Evolutionary conservation across 2,888 invertebrate species (phyloP).

Genomic region (Cataglyphis rosenhaueri): DNA sequence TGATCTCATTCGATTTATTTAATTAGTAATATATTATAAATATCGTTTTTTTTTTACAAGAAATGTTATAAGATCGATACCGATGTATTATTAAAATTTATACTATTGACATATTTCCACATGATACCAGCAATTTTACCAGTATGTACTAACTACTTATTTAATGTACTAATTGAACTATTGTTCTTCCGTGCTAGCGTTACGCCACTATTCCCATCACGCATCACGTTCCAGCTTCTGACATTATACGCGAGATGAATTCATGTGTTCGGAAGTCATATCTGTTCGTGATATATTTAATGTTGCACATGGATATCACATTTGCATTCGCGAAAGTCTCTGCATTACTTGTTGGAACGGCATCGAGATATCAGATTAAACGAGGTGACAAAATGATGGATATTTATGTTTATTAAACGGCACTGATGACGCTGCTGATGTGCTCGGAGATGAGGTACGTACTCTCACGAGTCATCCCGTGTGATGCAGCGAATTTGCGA

Average conservation of each 20-base stretch:
- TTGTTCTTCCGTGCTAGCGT: conserved; percentile 40
- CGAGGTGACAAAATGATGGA: conserved; percentile 44
- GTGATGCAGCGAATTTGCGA: conserved; percentile 37
- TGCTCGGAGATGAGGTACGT: conserved; percentile 49
- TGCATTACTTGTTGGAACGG: conserved; percentile 30
- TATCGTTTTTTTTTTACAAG: not conserved
- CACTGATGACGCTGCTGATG: conserved; percentile 46
- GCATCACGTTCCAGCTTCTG: conserved; percentile 41
- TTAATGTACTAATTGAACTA: conserved; percentile 38
- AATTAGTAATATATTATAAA: not conserved
- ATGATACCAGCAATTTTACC: not conserved
- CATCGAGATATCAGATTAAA: conserved; percentile 51
- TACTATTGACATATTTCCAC: not conserved
- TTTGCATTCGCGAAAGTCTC: conserved; percentile 41
- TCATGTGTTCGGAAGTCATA: conserved; percentile 42
- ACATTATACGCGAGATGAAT: conserved; percentile 48
- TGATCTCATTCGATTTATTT: conserved; percentile 12
- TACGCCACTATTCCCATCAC: conserved; percentile 51
- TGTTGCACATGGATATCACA: conserved; percentile 40
- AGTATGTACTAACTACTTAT: not conserved
- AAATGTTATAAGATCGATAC: no score
- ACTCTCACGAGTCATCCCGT: conserved; percentile 48
- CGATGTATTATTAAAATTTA: not conserved
- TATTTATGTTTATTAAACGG: conserved; percentile 48
- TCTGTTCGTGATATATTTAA: conserved; percentile 26